phyloP scores from a whole-genome alignment of 2,113 vertebrate species.

The Origma solitaria region DNA sequence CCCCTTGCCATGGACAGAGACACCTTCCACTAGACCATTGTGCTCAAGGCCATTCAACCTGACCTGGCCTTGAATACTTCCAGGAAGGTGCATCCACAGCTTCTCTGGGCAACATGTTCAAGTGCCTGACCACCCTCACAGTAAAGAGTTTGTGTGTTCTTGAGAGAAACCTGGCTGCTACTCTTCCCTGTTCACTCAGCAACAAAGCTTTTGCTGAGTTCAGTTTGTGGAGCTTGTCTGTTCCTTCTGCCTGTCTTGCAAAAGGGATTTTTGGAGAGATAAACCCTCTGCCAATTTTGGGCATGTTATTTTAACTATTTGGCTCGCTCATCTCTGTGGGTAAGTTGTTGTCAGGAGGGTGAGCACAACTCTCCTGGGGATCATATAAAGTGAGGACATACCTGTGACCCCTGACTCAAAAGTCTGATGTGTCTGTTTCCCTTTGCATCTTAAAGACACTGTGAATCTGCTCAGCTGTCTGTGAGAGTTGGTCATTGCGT shows the following conservation, averaged over 20 bases:
- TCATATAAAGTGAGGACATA: not conserved
- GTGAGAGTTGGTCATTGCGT: not conserved
- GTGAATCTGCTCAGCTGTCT: not conserved
- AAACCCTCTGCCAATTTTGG: not conserved
- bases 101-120: not conserved
- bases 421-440: not conserved
- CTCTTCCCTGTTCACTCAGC: not conserved
- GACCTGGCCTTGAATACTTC: not conserved
- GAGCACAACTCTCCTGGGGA: not conserved
- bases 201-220: not conserved
- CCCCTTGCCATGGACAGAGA: not conserved
- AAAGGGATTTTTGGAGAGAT: not conserved
- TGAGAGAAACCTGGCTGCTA: not conserved
- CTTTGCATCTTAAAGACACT: not conserved
- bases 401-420: not conserved
- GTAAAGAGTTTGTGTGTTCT: not conserved
- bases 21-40: not conserved
- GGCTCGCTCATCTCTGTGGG: not conserved
- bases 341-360: not conserved
- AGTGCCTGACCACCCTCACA: not conserved
- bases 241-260: not conserved
- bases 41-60: not conserved
- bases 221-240: not conserved
- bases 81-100: not conserved
- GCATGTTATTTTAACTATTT: not conserved